Base-by-base conservation (phyloP, 2,888 invertebrate species). In the Lepeophtheirus nordmannii region DNA sequence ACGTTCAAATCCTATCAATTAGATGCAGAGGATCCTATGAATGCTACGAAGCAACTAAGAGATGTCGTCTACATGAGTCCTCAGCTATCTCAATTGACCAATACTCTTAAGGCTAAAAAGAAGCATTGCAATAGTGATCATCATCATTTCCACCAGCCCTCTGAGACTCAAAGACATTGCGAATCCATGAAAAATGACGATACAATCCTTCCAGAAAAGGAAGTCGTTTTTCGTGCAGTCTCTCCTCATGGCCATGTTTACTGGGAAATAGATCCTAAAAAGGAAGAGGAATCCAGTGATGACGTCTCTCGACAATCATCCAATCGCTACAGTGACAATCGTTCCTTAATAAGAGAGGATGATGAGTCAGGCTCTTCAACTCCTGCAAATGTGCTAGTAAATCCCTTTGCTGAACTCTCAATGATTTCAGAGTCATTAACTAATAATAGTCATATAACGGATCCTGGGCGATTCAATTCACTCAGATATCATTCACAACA, bases 1-100 rank as follows among this genome's bases (percentile, higher is more conserved):
- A 30, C 30, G 30, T 67, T 73, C 73, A 69, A 76, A 76, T 61
- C 73, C 68, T 40, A 67, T 67, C 53, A 46, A 14, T n/a, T 46
- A 5, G 53, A 46, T 40, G 62, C 46, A 12, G 22, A 65, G 17
- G 58, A 65, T 38, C 53, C 53, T 17, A 17, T 58, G 38, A 39
- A 30, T n/a, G 58, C 58, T 10, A 65, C 57, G 9, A 17, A 39
- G 20, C 58, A 65, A 20, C 57, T 65, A 9, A 57, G 58, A 58
- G 58, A 65, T 38, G 17, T 53, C 17, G 57, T 57, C 17, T 58
- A 65, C 23, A 66, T 66, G 66, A 61, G 39, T 37, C 66, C 66
- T 14, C 60, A 59, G 8, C 61, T 66, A 14, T 58, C 58, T n/a
- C 58, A 59, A 17, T 23, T 66, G n/a, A 66, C 66, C 39, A 38